Evolutionary conservation across 2,888 invertebrate genomes (phyloP).

Genomic region (Drosophila phalerata): DNA sequence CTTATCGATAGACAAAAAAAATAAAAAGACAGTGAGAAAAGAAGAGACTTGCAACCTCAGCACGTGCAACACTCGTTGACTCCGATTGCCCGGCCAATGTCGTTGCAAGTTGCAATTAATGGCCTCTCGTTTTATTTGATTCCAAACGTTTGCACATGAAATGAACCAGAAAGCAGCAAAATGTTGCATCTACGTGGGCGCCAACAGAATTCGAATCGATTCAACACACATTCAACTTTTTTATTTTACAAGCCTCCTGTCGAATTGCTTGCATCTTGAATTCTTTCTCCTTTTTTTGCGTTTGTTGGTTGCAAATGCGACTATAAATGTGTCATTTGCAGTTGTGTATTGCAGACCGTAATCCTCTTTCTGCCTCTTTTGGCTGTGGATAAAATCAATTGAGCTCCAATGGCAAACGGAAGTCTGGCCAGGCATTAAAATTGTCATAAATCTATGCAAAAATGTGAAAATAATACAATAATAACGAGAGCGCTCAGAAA

Average conservation of each 20-base stretch:
- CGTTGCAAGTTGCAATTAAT: slow-evolving; percentile 66
- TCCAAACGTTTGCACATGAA: slow-evolving; percentile 75
- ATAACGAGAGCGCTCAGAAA: background rate
- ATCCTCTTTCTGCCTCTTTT: background rate
- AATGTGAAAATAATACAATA: slow-evolving; percentile 15
- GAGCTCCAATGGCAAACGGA: slow-evolving; percentile 31
- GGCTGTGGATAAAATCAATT: slow-evolving; percentile 43
- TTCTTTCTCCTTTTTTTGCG: slow-evolving; percentile 18
- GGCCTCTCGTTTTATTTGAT: slow-evolving; percentile 67
- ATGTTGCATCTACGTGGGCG: slow-evolving; percentile 63
- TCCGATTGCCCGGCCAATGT: slow-evolving; percentile 20
- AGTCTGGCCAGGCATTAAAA: slow-evolving; percentile 39
- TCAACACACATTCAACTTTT: slow-evolving; percentile 8
- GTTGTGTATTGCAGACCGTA: slow-evolving; percentile 42
- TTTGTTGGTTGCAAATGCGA: slow-evolving; percentile 19
- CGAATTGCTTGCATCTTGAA: slow-evolving; percentile 11
- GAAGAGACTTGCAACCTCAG: slow-evolving; percentile 14
- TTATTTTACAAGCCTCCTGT: background rate
- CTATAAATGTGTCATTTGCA: slow-evolving; percentile 66
- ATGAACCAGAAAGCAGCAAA: slow-evolving; percentile 75
- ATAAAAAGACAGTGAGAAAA: background rate
- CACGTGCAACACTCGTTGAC: slow-evolving; percentile 12
- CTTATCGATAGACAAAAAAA: slow-evolving; percentile 35
- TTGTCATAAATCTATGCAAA: slow-evolving; percentile 44
- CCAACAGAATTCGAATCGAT: slow-evolving; percentile 21